These are phyloP conservation scores for Pomacea canaliculata DNA, from an alignment of 2,888 invertebrate species.

Conservation along the genomic window DNA sequence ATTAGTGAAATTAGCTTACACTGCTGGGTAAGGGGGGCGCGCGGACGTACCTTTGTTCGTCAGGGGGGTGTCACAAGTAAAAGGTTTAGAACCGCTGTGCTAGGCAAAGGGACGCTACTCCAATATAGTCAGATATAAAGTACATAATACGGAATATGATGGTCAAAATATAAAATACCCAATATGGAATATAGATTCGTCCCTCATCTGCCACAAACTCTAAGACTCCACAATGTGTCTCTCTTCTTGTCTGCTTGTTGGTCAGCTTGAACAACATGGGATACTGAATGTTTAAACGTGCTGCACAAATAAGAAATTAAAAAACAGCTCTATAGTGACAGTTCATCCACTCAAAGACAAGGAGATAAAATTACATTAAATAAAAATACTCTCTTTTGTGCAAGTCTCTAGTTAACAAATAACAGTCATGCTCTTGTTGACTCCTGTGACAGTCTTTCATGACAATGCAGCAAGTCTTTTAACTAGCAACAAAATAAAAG, in stretches of 20 bases:
- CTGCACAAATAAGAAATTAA: constrained; percentile 75
- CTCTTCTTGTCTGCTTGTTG: constrained; percentile 83
- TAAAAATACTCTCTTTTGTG: neutral
- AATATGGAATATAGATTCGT: constrained; percentile 96
- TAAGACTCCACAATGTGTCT: constrained; percentile 95
- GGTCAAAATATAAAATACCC: constrained; percentile 76
- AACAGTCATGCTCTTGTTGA: neutral
- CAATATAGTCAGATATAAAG: too few relatives aligned
- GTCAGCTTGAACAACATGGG: constrained; percentile 97
- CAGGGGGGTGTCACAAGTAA: too few relatives aligned
- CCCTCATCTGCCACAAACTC: constrained; percentile 99
- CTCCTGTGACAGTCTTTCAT: too few relatives aligned
- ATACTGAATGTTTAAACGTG: constrained; percentile 96
- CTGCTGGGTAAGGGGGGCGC: too few relatives aligned
- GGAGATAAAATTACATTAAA: neutral
- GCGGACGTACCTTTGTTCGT: too few relatives aligned
- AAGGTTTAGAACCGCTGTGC: too few relatives aligned
- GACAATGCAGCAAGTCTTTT: too few relatives aligned
- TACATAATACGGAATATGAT: too few relatives aligned
- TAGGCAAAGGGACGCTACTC: too few relatives aligned
- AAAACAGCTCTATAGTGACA: too few relatives aligned
- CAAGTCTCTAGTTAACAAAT: neutral
- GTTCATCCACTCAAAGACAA: neutral
- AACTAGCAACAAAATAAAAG: too few relatives aligned
- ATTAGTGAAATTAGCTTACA: too few relatives aligned